These are phyloP conservation scores for Ylistrum balloti DNA, from an alignment of 1,140 invertebrate species.

Conservation along the genomic window DNA sequence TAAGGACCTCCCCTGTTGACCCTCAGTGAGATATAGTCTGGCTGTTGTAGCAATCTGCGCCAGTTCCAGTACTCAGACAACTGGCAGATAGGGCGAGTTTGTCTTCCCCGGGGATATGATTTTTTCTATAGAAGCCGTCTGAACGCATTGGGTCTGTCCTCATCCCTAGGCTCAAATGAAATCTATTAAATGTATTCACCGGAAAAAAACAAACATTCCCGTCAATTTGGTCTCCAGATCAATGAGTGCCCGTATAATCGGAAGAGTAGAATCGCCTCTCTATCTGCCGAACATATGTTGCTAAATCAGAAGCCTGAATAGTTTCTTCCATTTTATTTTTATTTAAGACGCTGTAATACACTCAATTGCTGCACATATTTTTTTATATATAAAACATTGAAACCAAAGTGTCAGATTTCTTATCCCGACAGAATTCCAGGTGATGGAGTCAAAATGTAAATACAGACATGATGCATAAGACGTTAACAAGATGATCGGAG, in stretches of 20 bases:
- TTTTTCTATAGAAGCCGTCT: slow-evolving; percentile 38
- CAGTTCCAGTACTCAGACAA: slow-evolving; percentile 18
- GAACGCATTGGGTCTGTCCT: slow-evolving; percentile 24
- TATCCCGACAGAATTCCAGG: no score
- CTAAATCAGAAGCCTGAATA: not conserved
- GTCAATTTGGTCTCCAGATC: slow-evolving; percentile 4
- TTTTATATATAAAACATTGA: no score
- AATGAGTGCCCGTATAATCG: not conserved
- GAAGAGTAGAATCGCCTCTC: not conserved
- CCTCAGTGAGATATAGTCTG: slow-evolving; percentile 27
- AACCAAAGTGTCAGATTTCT: no score
- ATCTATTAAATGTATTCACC: slow-evolving; percentile 39
- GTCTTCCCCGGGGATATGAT: slow-evolving; percentile 23
- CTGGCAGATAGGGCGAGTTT: slow-evolving; percentile 36
- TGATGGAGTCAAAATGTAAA: no score
- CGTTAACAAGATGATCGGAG: no score
- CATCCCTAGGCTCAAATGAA: slow-evolving; percentile 31
- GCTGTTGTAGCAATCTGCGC: slow-evolving; percentile 24
- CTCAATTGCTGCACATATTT: no score
- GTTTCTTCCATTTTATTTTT: not conserved
- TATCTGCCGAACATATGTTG: not conserved
- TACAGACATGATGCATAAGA: no score
- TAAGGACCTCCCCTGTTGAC: not conserved
- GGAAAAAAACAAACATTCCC: slow-evolving; percentile 14
- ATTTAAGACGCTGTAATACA: no score